A percentile compares a stretch with the other conserved stretches of the same genome.
Conservation (phyloP, 2,113 vertebrate genomes). For the human region DNA sequence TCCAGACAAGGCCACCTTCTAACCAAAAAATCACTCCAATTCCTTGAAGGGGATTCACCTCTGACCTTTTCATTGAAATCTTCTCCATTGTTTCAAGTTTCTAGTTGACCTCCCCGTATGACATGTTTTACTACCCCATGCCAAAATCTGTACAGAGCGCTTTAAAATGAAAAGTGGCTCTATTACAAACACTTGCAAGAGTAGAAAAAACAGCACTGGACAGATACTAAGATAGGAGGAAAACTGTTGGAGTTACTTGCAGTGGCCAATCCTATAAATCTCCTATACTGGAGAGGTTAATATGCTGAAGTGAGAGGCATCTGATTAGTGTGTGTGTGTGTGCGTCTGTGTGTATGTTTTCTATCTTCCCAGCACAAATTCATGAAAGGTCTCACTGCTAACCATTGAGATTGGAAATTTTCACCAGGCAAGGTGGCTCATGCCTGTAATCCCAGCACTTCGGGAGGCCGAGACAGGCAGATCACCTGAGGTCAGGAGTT, state of each 20-base stretch:
- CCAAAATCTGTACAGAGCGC: neutral
- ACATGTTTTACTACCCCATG: neutral
- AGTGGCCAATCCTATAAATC: neutral
- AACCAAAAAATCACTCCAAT: neutral
- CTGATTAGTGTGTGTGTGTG: neutral
- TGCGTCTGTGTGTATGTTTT: neutral
- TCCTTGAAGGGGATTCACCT: neutral
- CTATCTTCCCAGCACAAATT: neutral
- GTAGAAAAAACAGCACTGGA: neutral
- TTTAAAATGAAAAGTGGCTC: neutral
- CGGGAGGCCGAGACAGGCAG: too few species aligned
- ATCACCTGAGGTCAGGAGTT: too few species aligned
- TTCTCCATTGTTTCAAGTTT: neutral
- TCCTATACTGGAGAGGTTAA: neutral
- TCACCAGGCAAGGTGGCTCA: neutral
- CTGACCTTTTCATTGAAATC: neutral
- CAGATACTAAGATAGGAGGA: neutral
- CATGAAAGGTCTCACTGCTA: neutral
- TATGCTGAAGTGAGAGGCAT: neutral
- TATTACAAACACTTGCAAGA: neutral
- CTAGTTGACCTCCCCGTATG: neutral
- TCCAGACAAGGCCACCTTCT: neutral
- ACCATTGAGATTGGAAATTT: neutral
- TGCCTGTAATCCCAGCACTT: too few species aligned
- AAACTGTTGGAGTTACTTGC: neutral